Evolutionary conservation across 2,113 vertebrate genomes (phyloP), one percentile per base, ranked within the genome.

Genomic region (Hystrix brachyura): DNA sequence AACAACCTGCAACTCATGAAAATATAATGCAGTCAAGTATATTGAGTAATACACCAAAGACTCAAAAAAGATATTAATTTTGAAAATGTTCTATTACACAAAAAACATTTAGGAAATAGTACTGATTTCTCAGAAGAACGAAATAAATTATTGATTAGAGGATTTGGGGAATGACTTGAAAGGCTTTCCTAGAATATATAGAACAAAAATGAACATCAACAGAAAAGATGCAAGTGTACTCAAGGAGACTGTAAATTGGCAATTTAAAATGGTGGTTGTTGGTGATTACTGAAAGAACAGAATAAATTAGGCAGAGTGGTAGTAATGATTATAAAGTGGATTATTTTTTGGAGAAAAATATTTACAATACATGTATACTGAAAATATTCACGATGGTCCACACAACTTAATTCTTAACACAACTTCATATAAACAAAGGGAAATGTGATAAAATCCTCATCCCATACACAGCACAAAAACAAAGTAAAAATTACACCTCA

Each of bases 31-130:
- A 72, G 84, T 94, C 64, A 95, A 95, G 88, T 59, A 62, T 85
- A 93, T 82, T 82, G 79, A 96, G 25, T 2, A 71, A 78, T 48
- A 85, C 27, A 43, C 9, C 88, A 69, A 91, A 72, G 13, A 85
- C 62, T 81, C 69, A 93, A 88, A 78, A 59, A 92, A 95, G 27
- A 67, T n/a, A 91, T 91, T 96, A 89, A 91, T 62, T 89, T 81
- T 60, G 65, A 89, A 90, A 86, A 57, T 91, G 34, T 93, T 85
- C 48, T 89, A 87, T 29, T 95, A 7, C 29, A 82, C 6, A 25
- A 79, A 92, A 92, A 91, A n/a, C 48, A 2, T 89, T 76, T 79
- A 60, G 15, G 13, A 95, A 87, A 79, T 53, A 51, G 34, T 69
- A 92, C 7, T 90, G 43, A 62, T 59, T 97, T 96, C 62, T 89